Evolutionary conservation across 2,888 invertebrate genomes (phyloP).

Genomic region (Drosophila kokeensis): DNA sequence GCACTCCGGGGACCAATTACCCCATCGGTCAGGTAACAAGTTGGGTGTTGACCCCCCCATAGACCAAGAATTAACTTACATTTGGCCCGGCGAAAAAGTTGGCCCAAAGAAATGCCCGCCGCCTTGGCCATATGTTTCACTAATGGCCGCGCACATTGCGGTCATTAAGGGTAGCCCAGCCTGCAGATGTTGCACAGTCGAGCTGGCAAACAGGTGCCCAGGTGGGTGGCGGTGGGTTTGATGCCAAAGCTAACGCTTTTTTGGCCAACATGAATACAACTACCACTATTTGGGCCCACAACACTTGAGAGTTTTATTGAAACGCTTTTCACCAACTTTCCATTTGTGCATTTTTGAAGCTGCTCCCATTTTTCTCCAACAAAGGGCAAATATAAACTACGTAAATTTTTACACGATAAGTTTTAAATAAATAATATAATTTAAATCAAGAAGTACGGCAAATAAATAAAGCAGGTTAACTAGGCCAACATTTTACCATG

Average conservation of each 20-base stretch:
- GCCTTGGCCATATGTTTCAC: slow-evolving; percentile 73
- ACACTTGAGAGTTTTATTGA: slow-evolving; percentile 38
- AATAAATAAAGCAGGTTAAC: background rate
- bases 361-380: background rate
- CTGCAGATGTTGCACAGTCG: slow-evolving; percentile 51
- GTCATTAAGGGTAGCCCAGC: slow-evolving; percentile 63
- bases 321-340: slow-evolving; percentile 22
- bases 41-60: slow-evolving; percentile 57
- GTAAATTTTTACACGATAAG: background rate
- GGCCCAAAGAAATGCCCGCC: slow-evolving; percentile 52
- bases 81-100: slow-evolving; percentile 62
- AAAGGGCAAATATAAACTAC: background rate
- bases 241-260: slow-evolving; percentile 1
- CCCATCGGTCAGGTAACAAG: slow-evolving; percentile 63
- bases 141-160: slow-evolving; percentile 78
- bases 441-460: background rate
- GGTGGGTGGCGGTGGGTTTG: slow-evolving; percentile 12
- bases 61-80: slow-evolving; percentile 76
- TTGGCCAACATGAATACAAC: slow-evolving; percentile 23
- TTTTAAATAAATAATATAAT: background rate
- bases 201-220: slow-evolving; percentile 31
- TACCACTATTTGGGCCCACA: slow-evolving; percentile 2
- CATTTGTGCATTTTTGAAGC: slow-evolving; percentile 6
- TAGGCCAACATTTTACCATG: background rate
- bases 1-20: slow-evolving; percentile 76